Percentiles rank a stretch among this genome's conserved stretches.
These are phyloP conservation scores for Phyto melanocephala DNA, from an alignment of 2,888 invertebrate species.

Conservation along the genomic window DNA sequence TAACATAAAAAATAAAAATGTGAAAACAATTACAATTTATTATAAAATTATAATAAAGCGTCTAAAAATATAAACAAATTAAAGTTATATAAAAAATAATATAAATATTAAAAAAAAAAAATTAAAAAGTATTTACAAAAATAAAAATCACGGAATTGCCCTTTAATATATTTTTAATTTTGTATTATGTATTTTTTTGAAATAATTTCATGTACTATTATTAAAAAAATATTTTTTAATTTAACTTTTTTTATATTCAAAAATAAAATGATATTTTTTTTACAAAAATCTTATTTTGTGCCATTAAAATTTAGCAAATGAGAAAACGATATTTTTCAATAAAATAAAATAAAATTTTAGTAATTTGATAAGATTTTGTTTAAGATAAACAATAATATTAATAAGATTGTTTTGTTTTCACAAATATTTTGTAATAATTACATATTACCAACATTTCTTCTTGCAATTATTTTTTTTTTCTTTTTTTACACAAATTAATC, in stretches of 20 bases:
- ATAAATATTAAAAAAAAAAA: conserved; percentile 17
- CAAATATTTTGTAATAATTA: neutral
- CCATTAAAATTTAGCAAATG: conserved; percentile 59
- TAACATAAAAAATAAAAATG: conserved; percentile 19
- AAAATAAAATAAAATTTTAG: conserved; percentile 33
- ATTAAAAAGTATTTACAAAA: conserved; percentile 29
- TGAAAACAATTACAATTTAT: conserved; percentile 62
- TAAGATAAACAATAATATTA: neutral
- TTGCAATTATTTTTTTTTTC: conserved; percentile 10
- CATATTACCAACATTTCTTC: neutral
- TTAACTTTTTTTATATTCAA: conserved; percentile 35
- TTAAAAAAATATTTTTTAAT: conserved; percentile 30
- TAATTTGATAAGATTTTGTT: conserved; percentile 23
- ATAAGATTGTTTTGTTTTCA: conserved; percentile 54
- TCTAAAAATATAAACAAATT: neutral
- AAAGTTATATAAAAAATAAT: conserved; percentile 11
- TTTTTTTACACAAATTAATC: neutral
- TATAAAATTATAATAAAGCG: conserved; percentile 21
- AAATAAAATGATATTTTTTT: conserved; percentile 52
- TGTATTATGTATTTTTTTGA: conserved; percentile 38
- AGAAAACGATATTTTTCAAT: conserved; percentile 18
- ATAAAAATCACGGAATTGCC: conserved; percentile 21
- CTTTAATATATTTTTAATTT: conserved; percentile 27
- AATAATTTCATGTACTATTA: conserved; percentile 45
- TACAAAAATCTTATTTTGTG: conserved; percentile 57